Base-by-base conservation (phyloP, 2,888 invertebrate species). In the Acanthosepion pharaonis region DNA sequence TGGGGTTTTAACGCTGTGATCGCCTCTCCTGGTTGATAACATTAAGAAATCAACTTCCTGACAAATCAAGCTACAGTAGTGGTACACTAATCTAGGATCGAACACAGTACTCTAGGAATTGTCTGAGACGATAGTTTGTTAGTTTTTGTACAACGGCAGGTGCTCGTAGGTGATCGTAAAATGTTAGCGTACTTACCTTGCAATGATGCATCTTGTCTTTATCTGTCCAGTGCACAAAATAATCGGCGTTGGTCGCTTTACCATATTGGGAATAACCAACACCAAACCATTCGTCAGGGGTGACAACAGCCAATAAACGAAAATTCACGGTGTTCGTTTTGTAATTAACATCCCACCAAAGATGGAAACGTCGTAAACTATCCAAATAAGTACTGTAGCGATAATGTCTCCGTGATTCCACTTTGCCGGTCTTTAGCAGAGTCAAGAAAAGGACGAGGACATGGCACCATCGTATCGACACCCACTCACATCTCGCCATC, bases 161-260 rank as follows among this genome's bases (percentile, higher is more conserved):
- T 15, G 51, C 51, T 8, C 0, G 51, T 51, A 15, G 8, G 15
- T 51, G 8, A 15, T 51, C 5, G 33, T 64, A 28, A 51, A 51
- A 25, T 91, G 48, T 78, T 23, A 55, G 4, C 1, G n/a, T n/a
- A 53, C 94, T 94, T 95, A 96, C 97, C 96, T 96, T 95, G 94
- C 96, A 96, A 92, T 96, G 95, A 49, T 96, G 96, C 53, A 95
- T 95, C 5, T 96, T 96, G 11, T 94, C 94, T 11, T 91, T 23
- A 92, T 96, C 96, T 11, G 96, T 96, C 97, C 97, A 97, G 94
- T 96, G 96, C 2, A 97, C 95, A 8, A 96, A 96, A 9, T 97
- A 94, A 95, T 97, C 97, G 6, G 97, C 96, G 48, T 95, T 92
- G 48, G 94, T 94, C 51, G 95, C 55, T 59, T 96, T 95, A 25